These are phyloP conservation scores for Nematolebias whitei DNA, from an alignment of 2,113 vertebrate genomes.

Conservation along the genomic window DNA sequence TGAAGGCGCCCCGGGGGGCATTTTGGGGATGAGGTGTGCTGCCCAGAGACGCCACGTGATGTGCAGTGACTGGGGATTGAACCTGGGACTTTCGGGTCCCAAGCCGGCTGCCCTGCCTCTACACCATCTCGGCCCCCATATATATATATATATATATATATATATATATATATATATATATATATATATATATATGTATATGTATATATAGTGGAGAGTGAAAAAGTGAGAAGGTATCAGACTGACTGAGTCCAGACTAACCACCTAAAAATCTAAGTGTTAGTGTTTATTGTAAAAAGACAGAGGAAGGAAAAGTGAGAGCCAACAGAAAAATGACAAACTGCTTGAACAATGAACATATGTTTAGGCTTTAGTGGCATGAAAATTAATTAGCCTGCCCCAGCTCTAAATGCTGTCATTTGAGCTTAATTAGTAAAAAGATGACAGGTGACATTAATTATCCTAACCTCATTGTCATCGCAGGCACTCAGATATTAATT, in stretches of 20 bases:
- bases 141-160: too few relatives aligned
- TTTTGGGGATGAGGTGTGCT: too few relatives aligned
- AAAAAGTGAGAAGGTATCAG: background rate
- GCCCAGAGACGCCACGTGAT: too few relatives aligned
- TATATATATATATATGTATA: too few relatives aligned
- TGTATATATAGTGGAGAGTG: too few relatives aligned
- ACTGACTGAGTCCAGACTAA: background rate
- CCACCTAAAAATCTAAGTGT: too few relatives aligned
- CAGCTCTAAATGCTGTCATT: conserved; percentile 49
- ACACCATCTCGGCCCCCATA: too few relatives aligned
- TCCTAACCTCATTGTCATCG: conserved; percentile 62
- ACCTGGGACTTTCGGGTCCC: too few relatives aligned
- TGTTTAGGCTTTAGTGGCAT: conserved; percentile 38
- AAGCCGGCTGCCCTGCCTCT: too few relatives aligned
- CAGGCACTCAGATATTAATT: conserved; percentile 63
- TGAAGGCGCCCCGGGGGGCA: too few relatives aligned
- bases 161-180: too few relatives aligned
- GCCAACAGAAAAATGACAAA: conserved; percentile 20
- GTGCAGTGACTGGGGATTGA: too few relatives aligned
- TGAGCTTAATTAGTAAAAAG: conserved; percentile 61
- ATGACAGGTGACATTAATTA: conserved; percentile 74
- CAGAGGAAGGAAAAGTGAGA: conserved; percentile 9
- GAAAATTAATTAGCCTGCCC: conserved; percentile 66
- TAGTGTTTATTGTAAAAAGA: background rate
- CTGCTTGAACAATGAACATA: conserved; percentile 40